Percentiles rank a stretch among this genome's conserved stretches.
Conservation (phyloP, 2,888 invertebrate genomes). For the Antitype chi region DNA sequence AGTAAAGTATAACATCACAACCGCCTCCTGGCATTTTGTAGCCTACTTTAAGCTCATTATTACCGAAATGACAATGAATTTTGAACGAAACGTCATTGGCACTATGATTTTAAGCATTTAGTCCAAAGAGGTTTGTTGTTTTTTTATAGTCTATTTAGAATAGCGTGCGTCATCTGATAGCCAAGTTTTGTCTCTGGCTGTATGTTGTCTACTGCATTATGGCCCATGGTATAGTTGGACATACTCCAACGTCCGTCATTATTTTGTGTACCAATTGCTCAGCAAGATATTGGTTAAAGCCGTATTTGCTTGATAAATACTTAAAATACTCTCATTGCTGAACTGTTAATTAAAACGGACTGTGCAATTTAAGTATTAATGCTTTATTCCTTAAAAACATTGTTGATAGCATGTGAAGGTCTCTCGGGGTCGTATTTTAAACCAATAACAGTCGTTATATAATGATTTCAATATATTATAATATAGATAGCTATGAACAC, state of each 20-base stretch:
- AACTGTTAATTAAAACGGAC: background rate
- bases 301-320: background rate
- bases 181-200: slow-evolving; percentile 42
- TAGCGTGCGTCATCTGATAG: slow-evolving; percentile 61
- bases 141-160: slow-evolving; percentile 52
- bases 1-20: slow-evolving; percentile 79
- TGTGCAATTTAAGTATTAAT: background rate
- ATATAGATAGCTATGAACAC: background rate
- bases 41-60: slow-evolving; percentile 82
- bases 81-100: slow-evolving; percentile 72
- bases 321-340: background rate
- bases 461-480: background rate
- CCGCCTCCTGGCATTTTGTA: slow-evolving; percentile 77
- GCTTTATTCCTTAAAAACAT: too few species aligned
- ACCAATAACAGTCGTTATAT: background rate
- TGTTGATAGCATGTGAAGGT: background rate
- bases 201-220: slow-evolving; percentile 33
- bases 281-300: background rate
- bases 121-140: slow-evolving; percentile 62
- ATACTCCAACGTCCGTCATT: slow-evolving; percentile 38
- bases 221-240: slow-evolving; percentile 15
- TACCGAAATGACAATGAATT: slow-evolving; percentile 70
- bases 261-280: background rate
- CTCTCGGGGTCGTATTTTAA: background rate
- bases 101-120: slow-evolving; percentile 69